These are phyloP conservation scores for Amyelois transitella DNA, from an alignment of 1,140 invertebrate genomes.

Conservation along the genomic window DNA sequence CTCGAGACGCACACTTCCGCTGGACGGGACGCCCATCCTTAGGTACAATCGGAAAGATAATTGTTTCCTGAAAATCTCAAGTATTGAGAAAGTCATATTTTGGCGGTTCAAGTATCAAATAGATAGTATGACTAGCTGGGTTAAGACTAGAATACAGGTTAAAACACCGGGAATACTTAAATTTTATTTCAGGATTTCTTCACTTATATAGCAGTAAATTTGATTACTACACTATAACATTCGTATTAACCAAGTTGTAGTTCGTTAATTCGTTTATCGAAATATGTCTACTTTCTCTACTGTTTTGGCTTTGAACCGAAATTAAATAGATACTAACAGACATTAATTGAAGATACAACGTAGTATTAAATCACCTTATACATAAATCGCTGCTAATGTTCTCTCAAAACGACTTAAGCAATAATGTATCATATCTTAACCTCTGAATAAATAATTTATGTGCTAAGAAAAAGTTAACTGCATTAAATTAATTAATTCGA, in stretches of 20 bases:
- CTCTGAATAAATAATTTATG: neutral
- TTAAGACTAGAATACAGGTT: no score
- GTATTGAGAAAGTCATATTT: no score
- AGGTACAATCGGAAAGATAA: neutral
- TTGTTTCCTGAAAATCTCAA: neutral
- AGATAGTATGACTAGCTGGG: no score
- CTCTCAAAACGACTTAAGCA: neutral
- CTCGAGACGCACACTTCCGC: constrained; percentile 58
- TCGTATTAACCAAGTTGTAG: no score
- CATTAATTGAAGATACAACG: neutral
- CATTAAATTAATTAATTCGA: constrained; percentile 1
- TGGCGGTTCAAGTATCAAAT: no score
- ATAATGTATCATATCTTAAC: neutral
- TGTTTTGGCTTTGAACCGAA: neutral
- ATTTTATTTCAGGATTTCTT: no score
- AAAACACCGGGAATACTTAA: no score
- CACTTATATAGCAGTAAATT: no score
- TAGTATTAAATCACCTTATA: neutral
- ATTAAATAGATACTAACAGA: neutral
- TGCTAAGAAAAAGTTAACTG: neutral
- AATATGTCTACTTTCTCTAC: neutral
- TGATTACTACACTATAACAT: neutral
- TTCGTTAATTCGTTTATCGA: no score
- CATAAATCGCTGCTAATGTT: neutral
- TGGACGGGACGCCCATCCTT: constrained; percentile 19